Percentiles rank a stretch among this genome's conserved stretches.
Conservation (phyloP, 1,140 invertebrate genomes). For the Calosoma granatense region DNA sequence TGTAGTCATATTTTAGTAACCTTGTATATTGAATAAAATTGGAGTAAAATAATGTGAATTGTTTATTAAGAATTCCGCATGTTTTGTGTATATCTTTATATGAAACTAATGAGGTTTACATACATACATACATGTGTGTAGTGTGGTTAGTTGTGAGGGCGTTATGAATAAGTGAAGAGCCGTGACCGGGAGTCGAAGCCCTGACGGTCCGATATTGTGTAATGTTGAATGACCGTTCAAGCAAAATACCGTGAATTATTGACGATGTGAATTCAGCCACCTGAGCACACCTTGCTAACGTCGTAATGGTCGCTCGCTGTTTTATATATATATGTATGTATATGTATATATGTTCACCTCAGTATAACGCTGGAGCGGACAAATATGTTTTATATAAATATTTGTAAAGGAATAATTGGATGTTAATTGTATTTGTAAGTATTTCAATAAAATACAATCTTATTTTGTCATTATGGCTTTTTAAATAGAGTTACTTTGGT, state of each 20-base stretch:
- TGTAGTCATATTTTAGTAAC: too few relatives aligned
- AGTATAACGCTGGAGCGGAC: neutral
- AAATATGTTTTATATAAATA: neutral
- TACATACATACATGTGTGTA: too few relatives aligned
- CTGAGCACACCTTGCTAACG: neutral
- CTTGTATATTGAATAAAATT: too few relatives aligned
- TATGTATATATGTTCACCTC: too few relatives aligned
- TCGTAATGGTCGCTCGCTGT: neutral
- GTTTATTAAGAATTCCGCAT: too few relatives aligned
- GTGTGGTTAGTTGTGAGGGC: too few relatives aligned
- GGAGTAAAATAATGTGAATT: too few relatives aligned
- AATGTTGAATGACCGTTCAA: neutral
- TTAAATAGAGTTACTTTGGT: neutral
- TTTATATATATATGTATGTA: too few relatives aligned
- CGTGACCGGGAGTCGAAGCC: neutral
- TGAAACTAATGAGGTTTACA: too few relatives aligned
- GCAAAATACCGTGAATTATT: neutral
- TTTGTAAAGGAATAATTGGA: neutral
- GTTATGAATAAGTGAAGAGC: neutral
- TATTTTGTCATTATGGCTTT: neutral
- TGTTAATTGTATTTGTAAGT: neutral
- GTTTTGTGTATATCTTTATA: too few relatives aligned
- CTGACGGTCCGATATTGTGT: neutral
- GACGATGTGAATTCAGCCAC: neutral
- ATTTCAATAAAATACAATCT: neutral